Base-by-base conservation (phyloP, 37 sponge, comb jelly and placozoan genomes). In the Agelas oroides region DNA sequence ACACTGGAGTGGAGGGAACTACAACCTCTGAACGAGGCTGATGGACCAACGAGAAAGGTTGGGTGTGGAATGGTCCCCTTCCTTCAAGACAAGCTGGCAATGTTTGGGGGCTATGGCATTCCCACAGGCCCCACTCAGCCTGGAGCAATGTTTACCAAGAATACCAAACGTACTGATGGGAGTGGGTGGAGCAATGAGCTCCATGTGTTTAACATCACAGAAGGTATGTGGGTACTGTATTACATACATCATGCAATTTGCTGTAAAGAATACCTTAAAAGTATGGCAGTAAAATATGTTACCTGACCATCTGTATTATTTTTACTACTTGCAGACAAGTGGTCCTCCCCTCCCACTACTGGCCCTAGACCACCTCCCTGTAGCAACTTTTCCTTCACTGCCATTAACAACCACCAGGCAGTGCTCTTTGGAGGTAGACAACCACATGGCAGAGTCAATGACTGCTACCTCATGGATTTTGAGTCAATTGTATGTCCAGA, bases 361-460 rank as follows among this genome's bases (percentile, higher is more conserved):
- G 89, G 89, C 1, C 18, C 39, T 34, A 77, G 79, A 0, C 89
- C 89, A n/a, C 77, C 73, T 20, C 89, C 89, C 24, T 83, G 89
- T 71, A 69, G 70, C n/a, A 79, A 76, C 21, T 77, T 83, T 32
- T 72, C 84, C 18, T 71, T 89, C 64, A 89, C 83, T 21, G 20
- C 53, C 63, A 62, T 89, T 1, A 73, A 77, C 55, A 13, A 23
- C 8, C 54, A 70, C 27, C 35, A 52, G 0, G 79, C 74, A 34
- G 66, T 83, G 5, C 55, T 89, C 54, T 89, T 92, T 83, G 92
- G 88, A 53, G 92, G 92, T 2, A 1, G 76, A 1, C 84, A 83
- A 25, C 3, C 54, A 54, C 21, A 32, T 14, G 76, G 60, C 8
- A 59, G 88, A 54, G 79, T 71, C 28, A 87, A 83, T 66, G 88